Base-by-base conservation (phyloP, 2,797 vertebrate species). In the Knipowitschia caucasica region DNA sequence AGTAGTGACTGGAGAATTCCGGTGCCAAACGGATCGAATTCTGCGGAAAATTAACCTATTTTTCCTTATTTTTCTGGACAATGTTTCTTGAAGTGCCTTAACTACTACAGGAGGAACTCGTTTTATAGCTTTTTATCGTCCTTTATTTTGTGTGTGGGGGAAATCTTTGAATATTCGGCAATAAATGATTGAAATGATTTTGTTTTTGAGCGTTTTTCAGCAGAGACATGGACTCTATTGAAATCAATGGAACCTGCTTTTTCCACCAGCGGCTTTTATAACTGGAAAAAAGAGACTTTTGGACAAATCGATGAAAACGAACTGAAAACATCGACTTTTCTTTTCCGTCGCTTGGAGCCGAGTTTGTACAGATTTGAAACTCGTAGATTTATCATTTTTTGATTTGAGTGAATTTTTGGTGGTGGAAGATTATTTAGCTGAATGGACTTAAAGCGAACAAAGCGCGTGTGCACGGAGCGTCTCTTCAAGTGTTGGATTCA, bases 61-160 rank as follows among this genome's bases (percentile, higher is more conserved):
- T n/a, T n/a, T n/a, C 66, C 64, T 56, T 29, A 46, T 69, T 9
- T 53, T 77, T 76, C n/a, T 24, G 39, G 23, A 24, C 82, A 86
- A 82, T 82, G 80, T 88, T 73, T 86, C 88, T 87, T 83, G 81
- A 92, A 94, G 95, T 98, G 95, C 95, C 95, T 98, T 98, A 94
- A 39, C 93, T 96, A 95, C 95, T 95, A 79, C 27, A 18, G 76
- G 80, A 76, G 88, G 80, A 91, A 85, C 85, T 76, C 79, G 91
- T 88, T 89, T 86, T 47, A 81, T 81, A 88, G 86, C 82, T 84
- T 90, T 89, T 89, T 88, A 88, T 78, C 77, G 86, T 82, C 81
- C 91, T 85, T 83, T 69, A 71, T 87, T 86, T 81, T 82, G n/a
- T 86, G 83, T 83, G 74, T 78, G 71, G 53, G 80, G 74, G 77